Percentiles rank a stretch among this genome's conserved stretches.
phyloP scores from a whole-genome alignment of 2,113 vertebrate species.

The Platichthys flesus region DNA sequence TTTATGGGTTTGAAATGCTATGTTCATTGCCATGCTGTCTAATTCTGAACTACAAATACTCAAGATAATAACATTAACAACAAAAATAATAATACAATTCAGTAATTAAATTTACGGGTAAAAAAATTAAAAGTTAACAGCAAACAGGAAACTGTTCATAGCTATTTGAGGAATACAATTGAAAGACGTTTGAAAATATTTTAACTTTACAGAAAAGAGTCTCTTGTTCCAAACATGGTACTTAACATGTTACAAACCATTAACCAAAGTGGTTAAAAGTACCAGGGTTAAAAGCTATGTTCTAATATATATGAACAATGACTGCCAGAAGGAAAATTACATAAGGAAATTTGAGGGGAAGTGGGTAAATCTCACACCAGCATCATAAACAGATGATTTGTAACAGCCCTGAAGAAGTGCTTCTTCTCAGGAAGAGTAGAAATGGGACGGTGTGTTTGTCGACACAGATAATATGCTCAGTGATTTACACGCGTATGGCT shows the following conservation, averaged over 20 bases:
- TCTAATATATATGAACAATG: background rate
- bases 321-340: background rate
- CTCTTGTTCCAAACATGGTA: no score
- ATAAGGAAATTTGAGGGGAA: conserved; percentile 8
- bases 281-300: background rate
- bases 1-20: no score
- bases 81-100: no score
- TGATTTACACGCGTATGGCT: conserved; percentile 22
- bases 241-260: background rate
- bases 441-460: conserved; percentile 35
- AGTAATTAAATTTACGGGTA: no score
- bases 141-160: no score
- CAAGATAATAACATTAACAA: no score
- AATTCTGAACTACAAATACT: no score
- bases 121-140: no score
- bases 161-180: no score
- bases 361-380: background rate
- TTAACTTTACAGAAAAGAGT: no score
- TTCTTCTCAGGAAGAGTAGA: conserved; percentile 27
- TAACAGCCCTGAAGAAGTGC: conserved; percentile 6
- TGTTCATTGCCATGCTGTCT: no score
- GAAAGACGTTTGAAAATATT: no score
- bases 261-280: background rate
- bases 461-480: conserved; percentile 38
- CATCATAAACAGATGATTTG: conserved; percentile 18